phyloP scores from a whole-genome alignment of 2,888 invertebrate genomes.

The Alloscopus bannaensis region DNA sequence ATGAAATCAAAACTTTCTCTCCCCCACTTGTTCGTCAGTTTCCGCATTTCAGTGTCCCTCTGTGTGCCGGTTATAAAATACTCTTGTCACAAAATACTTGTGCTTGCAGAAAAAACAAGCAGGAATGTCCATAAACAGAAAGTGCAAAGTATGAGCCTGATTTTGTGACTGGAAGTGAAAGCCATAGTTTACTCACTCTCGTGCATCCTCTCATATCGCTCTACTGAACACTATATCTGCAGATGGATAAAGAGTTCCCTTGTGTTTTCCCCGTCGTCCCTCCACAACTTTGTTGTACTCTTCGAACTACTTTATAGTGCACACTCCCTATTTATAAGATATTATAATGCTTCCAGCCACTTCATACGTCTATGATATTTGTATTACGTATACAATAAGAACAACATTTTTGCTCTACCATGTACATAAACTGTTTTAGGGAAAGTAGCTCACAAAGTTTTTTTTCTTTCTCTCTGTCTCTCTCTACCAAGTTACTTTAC shows the following conservation, averaged over 20 bases:
- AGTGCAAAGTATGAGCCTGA: too few relatives aligned
- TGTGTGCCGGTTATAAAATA: slow-evolving; percentile 1
- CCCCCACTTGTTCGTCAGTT: slow-evolving; percentile 16
- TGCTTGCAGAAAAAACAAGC: too few relatives aligned
- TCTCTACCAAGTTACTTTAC: not conserved
- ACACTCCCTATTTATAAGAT: too few relatives aligned
- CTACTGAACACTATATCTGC: too few relatives aligned
- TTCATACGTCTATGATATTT: too few relatives aligned
- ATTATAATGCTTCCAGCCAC: too few relatives aligned
- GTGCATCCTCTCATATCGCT: not conserved
- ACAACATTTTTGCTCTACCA: slow-evolving; percentile 8
- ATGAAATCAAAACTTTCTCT: not conserved
- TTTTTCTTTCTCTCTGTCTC: slow-evolving; percentile 1
- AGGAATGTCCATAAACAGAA: too few relatives aligned
- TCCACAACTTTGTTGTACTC: not conserved
- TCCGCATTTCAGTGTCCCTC: slow-evolving; percentile 1
- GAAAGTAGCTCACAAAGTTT: slow-evolving; percentile 27
- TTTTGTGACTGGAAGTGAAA: slow-evolving; percentile 22
- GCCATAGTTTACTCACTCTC: too few relatives aligned
- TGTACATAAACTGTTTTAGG: slow-evolving; percentile 27
- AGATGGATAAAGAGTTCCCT: too few relatives aligned
- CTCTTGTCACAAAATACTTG: too few relatives aligned
- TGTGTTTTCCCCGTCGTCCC: too few relatives aligned
- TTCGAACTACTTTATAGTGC: too few relatives aligned
- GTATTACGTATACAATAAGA: not conserved